Conservation (phyloP, 2,113 vertebrate species). For the Platycercus adscitus region DNA sequence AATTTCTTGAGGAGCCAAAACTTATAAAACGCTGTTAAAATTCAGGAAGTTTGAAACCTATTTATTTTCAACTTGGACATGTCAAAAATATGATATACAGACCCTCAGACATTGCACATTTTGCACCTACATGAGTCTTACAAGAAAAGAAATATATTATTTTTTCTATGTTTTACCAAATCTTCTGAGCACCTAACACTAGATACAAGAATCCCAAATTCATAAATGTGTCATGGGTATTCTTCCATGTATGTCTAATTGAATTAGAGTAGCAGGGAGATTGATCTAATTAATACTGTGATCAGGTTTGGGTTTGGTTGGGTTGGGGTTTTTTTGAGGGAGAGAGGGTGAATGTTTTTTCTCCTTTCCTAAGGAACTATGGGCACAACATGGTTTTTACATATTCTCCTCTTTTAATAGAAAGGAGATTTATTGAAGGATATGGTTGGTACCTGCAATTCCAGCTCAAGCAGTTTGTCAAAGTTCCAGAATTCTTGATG, state of each 20-base stretch:
- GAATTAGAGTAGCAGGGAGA: not conserved
- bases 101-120: not conserved
- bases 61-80: not conserved
- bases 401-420: not conserved
- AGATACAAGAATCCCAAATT: not conserved
- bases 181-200: not conserved
- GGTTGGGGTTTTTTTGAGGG: not conserved
- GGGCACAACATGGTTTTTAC: not conserved
- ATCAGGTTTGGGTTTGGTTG: not conserved
- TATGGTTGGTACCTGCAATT: slow-evolving; percentile 9
- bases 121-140: not conserved
- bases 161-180: not conserved
- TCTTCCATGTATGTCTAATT: not conserved
- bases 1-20: not conserved
- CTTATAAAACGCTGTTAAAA: not conserved
- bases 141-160: not conserved
- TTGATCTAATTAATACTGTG: not conserved
- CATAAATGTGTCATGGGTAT: accelerated
- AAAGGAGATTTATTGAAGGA: not conserved
- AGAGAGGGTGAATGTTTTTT: accelerated
- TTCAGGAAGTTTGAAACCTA: not conserved
- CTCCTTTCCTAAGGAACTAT: not conserved
- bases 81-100: accelerated
- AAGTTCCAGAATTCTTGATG: not conserved
- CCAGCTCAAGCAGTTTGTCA: slow-evolving; percentile 2